phyloP scores from a whole-genome alignment of 2,888 invertebrate species.

The Lumbricus terrestris region DNA sequence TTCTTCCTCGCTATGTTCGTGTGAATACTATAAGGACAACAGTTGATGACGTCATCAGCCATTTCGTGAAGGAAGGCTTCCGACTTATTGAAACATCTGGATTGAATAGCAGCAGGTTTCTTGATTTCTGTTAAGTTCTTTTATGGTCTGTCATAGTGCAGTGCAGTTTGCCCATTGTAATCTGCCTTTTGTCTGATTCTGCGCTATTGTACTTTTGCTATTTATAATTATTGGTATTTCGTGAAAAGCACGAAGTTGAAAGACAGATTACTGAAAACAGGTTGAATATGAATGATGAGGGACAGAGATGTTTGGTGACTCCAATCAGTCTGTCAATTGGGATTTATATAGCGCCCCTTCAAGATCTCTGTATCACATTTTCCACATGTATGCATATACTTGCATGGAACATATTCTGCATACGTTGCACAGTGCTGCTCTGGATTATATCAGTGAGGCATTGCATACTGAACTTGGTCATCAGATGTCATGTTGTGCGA shows the following conservation, averaged over 20 bases:
- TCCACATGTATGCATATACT: no score
- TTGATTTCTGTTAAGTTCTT: neutral
- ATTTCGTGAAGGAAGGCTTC: slow-evolving; percentile 74
- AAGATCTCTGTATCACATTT: no score
- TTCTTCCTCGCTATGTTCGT: slow-evolving; percentile 76
- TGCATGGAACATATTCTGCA: no score
- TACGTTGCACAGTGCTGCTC: neutral
- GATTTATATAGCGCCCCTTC: no score
- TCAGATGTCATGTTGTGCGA: neutral
- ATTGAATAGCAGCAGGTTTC: slow-evolving; percentile 16
- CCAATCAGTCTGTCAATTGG: no score
- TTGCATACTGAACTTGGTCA: neutral
- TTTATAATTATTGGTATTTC: no score
- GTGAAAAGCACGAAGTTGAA: no score
- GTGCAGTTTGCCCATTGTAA: neutral
- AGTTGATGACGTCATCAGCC: slow-evolving; percentile 69
- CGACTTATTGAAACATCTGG: slow-evolving; percentile 38
- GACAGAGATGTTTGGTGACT: no score
- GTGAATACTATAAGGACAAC: slow-evolving; percentile 76
- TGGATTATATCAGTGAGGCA: neutral
- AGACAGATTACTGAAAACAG: no score
- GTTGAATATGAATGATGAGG: no score
- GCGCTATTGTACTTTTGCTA: no score
- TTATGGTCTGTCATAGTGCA: neutral
- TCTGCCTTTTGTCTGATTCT: no score